Base-by-base conservation (phyloP, 2,888 invertebrate species). In the Platypus cylindrus region DNA sequence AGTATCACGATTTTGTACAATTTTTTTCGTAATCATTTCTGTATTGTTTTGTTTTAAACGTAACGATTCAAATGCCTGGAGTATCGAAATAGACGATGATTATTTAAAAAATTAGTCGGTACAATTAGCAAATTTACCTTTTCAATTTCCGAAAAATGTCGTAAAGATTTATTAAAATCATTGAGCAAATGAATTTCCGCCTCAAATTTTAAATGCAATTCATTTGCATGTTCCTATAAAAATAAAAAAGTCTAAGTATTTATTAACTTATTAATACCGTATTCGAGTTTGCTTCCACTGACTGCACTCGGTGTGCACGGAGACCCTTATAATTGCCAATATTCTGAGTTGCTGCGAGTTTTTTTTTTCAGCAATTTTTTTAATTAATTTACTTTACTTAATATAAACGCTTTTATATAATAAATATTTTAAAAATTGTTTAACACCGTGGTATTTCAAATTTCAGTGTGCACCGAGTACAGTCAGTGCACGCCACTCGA, bases 181-280 rank as follows among this genome's bases (percentile, higher is more conserved):
- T 75, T 73, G 24, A 74, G 53, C 27, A 71, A 61, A 54, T 70
- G 70, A 29, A 75, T 60, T 55, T 73, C 73, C 0, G 72, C 68
- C 51, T 70, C 68, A 48, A 74, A 68, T 49, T 70, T 68, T 47
- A 69, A 60, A 52, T 72, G 70, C 31, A 75, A 64, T 30, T 70
- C 66, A 40, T 65, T 65, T 5, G 71, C 44, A 37, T 48, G 51
- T 28, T 45, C 44, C 58, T 59, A 41, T 34, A 47, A 38, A 17
- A 9, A 36, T 38, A 36, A 30, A 31, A 32, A 23, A 13, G 25
- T 24, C 9, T 18, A 17, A 22, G 17, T n/a, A n/a, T n/a, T n/a
- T n/a, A n/a, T n/a, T n/a, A n/a, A n/a, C n/a, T n/a, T n/a, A n/a
- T n/a, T n/a, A n/a, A n/a, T n/a, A n/a, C n/a, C n/a, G n/a, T n/a